Base-by-base conservation (phyloP, 2,888 invertebrate genomes). In the Torymus aiolomorphi region DNA sequence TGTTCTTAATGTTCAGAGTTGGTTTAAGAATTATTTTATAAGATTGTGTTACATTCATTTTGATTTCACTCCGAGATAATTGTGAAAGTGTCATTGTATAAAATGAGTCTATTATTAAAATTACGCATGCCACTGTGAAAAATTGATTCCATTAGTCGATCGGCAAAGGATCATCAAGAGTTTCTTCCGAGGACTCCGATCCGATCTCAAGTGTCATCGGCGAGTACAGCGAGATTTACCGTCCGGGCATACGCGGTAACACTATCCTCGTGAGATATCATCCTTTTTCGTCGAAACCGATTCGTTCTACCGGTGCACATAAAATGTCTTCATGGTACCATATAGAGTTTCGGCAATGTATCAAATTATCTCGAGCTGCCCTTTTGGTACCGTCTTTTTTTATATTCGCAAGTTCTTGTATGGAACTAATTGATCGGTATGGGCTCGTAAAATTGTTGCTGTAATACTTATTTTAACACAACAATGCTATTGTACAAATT, bases 261-360 rank as follows among this genome's bases (percentile, higher is more conserved):
- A 78, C 80, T 84, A 87, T 86, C 84, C 83, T 80, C 85, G 85
- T 85, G 86, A 83, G 86, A 86, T 82, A 80, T 59, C 67, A 80
- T 83, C 80, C 83, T 83, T 76, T 71, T 83, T 71, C 77, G 65
- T 84, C 83, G 82, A 81, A 79, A 78, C 81, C 82, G 82, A 85
- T 85, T 85, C 83, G 78, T 83, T 74, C 83, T 84, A 83, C 83
- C 84, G 63, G 31, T 63, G 61, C 62, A 42, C 85, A 84, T 80
- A 82, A 83, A 86, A 85, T 84, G 75, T 86, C 82, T 82, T 80
- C 83, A 81, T 80, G 80, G 82, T 74, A 63, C 59, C 82, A 82
- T 84, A 86, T 86, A 82, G 82, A 78, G 83, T 86, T 86, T 84
- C 86, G 66, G 51, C 74, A 80, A 80, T 82, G 81, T 85, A 86